Evolutionary conservation across 2,797 vertebrate genomes (phyloP), one percentile per base, ranked within the genome.

Genomic region (Heteromormyrus szaboi): DNA sequence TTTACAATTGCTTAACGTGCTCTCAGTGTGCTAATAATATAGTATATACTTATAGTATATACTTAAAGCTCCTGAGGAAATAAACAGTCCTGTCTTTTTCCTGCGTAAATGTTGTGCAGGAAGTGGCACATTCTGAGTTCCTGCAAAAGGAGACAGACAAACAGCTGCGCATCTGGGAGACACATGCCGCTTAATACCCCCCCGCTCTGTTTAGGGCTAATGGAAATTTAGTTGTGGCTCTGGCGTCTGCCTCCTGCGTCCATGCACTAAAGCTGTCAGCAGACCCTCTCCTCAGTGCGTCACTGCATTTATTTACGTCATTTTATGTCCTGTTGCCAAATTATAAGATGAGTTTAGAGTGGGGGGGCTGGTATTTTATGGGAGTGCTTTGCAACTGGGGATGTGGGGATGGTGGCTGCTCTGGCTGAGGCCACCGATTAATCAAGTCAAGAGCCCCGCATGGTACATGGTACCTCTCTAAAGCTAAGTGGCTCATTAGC

Each of bases 221-320:
- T 41, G 54, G 53, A 17, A 44, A 22, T 65, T 48, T 25, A 9
- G 19, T 41, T 22, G 19, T 12, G 56, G 9, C 7, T n/a, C 56
- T 11, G 53, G n/a, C 7, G 46, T 11, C 53, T 3, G 54, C n/a
- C 4, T 65, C 86, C 37, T 2, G 37, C 4, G 1, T 2, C 56
- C n/a, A 25, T 7, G 56, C 41, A 87, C 37, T 87, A 65, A 87
- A 87, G 41, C 86, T 87, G 86, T 87, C 86, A 62, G 54, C 33
- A 14, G 12, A 4, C 17, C n/a, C 8, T n/a, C 14, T 12, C 41
- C 37, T 25, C 7, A 62, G 46, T 62, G 54, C 86, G 19, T 62
- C 33, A 87, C 54, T 41, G 22, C n/a, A 22, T 87, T 46, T 87
- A 62, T 87, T 11, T 11, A n/a, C 41, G 17, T 87, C 37, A 14